A percentile compares a stretch with the other conserved stretches of the same genome.
Conservation (phyloP, 2,797 vertebrate species). For the Brachyalestes nurse region DNA sequence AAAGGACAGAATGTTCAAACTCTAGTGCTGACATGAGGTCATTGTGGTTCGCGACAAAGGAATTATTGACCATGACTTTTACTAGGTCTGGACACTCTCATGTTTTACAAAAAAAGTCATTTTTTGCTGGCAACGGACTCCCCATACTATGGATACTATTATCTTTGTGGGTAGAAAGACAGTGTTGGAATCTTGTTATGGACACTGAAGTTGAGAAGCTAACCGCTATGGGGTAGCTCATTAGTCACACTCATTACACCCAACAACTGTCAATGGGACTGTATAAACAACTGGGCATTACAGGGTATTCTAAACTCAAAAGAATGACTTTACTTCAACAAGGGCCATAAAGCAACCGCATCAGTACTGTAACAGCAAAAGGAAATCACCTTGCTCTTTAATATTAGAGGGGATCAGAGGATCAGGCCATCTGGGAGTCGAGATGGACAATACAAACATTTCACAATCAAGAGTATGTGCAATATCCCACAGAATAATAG, state of each 20-base stretch:
- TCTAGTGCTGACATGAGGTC: background rate
- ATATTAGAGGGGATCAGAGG: background rate
- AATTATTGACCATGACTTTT: background rate
- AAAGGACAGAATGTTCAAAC: background rate
- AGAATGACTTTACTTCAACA: background rate
- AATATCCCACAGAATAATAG: constrained; percentile 14
- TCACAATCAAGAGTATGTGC: background rate
- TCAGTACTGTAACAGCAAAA: background rate
- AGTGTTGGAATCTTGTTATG: background rate
- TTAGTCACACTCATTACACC: background rate
- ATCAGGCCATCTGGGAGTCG: background rate
- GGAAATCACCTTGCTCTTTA: background rate
- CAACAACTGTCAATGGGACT: background rate
- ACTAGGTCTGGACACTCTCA: background rate
- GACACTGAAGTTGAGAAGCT: background rate
- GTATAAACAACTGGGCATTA: no score
- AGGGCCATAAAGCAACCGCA: background rate
- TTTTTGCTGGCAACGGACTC: background rate
- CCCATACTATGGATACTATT: no score
- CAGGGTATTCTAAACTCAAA: background rate
- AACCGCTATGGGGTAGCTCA: background rate
- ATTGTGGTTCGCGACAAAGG: background rate
- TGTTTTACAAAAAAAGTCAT: background rate
- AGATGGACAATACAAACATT: constrained; percentile 20
- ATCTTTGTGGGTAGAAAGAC: background rate